phyloP scores from a whole-genome alignment of 2,797 vertebrate species.

The Syngnathus rostellatus region DNA sequence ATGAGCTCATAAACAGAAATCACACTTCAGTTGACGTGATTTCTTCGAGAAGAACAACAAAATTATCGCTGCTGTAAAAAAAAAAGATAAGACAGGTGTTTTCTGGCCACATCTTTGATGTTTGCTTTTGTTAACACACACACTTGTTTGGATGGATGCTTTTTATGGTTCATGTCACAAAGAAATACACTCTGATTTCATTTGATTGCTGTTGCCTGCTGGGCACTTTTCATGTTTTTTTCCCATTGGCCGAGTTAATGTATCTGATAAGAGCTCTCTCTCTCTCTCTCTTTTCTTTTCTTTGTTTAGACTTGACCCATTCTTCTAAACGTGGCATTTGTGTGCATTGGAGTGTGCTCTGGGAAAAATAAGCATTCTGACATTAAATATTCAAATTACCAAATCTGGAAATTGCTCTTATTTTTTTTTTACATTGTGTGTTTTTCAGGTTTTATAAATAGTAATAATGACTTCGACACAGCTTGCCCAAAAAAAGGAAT shows the following conservation, averaged over 20 bases:
- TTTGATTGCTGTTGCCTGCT: conserved; percentile 56
- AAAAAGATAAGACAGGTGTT: conserved; percentile 62
- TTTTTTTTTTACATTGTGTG: no score
- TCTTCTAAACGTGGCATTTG: conserved; percentile 23
- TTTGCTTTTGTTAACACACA: conserved; percentile 44
- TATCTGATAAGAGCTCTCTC: conserved; percentile 26
- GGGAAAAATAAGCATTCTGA: conserved; percentile 5
- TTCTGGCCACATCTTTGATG: conserved; percentile 36
- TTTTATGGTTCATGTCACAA: conserved; percentile 58
- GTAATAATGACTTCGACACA: no score
- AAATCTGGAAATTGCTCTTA: no score
- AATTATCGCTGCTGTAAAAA: conserved; percentile 29
- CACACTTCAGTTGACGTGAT: conserved; percentile 13
- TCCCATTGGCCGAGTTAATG: conserved; percentile 58
- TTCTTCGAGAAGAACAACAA: conserved; percentile 29
- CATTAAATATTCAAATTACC: conserved; percentile 9
- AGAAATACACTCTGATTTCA: conserved; percentile 61
- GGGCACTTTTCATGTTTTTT: conserved; percentile 55
- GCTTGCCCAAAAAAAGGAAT: no score
- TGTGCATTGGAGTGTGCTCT: conserved; percentile 7
- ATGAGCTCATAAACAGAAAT: conserved; percentile 21
- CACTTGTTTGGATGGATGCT: conserved; percentile 47
- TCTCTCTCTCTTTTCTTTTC: not conserved
- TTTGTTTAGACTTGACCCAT: conserved; percentile 10
- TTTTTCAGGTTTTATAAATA: no score